Evolutionary conservation across 1,140 invertebrate species (phyloP).

Genomic region (Leptoteleia sp.): DNA sequence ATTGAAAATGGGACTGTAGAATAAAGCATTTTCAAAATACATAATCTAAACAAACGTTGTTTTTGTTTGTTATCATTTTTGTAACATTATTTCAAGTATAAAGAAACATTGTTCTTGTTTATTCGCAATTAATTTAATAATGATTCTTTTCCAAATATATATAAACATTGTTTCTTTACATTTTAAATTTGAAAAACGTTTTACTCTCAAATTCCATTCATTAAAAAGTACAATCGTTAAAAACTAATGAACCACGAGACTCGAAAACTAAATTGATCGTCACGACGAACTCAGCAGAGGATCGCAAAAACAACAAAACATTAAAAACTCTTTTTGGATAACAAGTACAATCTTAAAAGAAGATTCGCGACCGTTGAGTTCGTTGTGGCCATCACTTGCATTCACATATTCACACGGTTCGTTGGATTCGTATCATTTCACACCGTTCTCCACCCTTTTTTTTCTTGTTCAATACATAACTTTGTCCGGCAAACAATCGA

Average conservation of each 20-base stretch:
- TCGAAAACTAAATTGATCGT: slow-evolving; percentile 42
- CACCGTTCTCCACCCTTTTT: slow-evolving; percentile 14
- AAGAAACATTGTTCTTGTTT: no score
- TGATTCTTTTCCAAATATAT: no score
- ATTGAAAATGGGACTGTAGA: no score
- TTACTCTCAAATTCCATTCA: no score
- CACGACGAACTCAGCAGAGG: slow-evolving; percentile 35
- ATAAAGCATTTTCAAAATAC: no score
- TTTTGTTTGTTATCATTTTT: no score
- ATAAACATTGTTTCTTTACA: no score
- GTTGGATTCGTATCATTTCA: slow-evolving; percentile 46
- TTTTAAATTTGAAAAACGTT: no score
- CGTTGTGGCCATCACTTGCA: slow-evolving; percentile 52
- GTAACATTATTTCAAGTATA: no score
- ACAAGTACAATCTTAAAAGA: slow-evolving; percentile 68
- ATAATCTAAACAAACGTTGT: no score
- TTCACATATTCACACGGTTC: slow-evolving; percentile 44
- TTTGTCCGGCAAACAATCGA: slow-evolving; percentile 44
- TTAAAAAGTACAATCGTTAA: slow-evolving; percentile 47
- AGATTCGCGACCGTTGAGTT: slow-evolving; percentile 59
- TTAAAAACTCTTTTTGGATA: slow-evolving; percentile 66
- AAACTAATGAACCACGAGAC: slow-evolving; percentile 46
- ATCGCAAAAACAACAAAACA: slow-evolving; percentile 65
- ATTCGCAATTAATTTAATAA: no score
- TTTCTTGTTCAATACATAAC: slow-evolving; percentile 33